Percentiles rank a stretch among this genome's conserved stretches.
phyloP scores from a whole-genome alignment of 2,797 vertebrate genomes.

The Pseudomugil tenellus region DNA sequence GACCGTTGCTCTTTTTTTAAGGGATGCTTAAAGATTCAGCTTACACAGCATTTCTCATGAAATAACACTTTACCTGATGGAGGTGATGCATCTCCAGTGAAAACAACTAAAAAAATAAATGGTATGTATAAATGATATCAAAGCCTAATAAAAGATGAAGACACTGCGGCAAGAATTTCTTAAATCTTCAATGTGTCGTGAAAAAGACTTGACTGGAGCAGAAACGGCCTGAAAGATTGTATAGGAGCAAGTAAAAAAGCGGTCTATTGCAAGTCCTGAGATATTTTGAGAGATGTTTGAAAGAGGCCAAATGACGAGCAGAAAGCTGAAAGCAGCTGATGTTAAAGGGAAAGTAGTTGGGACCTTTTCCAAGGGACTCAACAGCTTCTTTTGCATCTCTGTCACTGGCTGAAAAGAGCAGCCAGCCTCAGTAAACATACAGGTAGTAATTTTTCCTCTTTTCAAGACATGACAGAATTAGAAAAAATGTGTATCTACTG shows the following conservation, averaged over 20 bases:
- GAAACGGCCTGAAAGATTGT: slow-evolving; percentile 25
- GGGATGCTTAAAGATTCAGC: slow-evolving; percentile 17
- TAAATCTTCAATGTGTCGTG: background rate
- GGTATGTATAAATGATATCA: slow-evolving; percentile 15
- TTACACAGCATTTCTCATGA: slow-evolving; percentile 6
- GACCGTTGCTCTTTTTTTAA: slow-evolving; percentile 21
- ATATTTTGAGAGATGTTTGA: slow-evolving; percentile 33
- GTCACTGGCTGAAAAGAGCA: slow-evolving; percentile 36
- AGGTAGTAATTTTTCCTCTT: slow-evolving; percentile 23
- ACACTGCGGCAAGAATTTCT: background rate
- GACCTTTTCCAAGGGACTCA: slow-evolving; percentile 35
- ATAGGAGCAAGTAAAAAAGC: slow-evolving; percentile 15
- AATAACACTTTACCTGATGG: slow-evolving; percentile 10
- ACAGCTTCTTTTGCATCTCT: slow-evolving; percentile 25
- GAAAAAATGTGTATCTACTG: slow-evolving; percentile 5
- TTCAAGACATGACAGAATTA: slow-evolving; percentile 15
- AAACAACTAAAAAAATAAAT: slow-evolving; percentile 15
- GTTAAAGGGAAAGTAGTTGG: slow-evolving; percentile 48
- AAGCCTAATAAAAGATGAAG: slow-evolving; percentile 19
- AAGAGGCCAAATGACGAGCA: slow-evolving; percentile 35
- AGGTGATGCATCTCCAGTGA: background rate
- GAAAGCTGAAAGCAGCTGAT: slow-evolving; percentile 27
- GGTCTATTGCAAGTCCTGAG: slow-evolving; percentile 9
- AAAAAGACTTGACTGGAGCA: slow-evolving; percentile 5
- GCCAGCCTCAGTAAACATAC: slow-evolving; percentile 16